Conservation (phyloP, 2,113 vertebrate species). For the Zosterops lateralis region DNA sequence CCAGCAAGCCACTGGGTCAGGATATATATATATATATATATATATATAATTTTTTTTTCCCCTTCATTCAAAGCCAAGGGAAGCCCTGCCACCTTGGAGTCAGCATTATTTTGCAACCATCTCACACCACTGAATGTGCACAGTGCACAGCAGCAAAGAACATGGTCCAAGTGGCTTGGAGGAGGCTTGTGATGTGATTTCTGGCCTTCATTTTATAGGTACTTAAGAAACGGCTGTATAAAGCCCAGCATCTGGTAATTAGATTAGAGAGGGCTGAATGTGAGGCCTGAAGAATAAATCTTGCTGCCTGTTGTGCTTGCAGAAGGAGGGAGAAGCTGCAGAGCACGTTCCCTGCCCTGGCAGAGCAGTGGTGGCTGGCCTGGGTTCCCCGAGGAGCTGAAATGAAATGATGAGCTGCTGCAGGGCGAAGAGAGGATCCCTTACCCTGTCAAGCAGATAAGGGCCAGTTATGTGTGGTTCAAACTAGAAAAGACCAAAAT, state of each 20-base stretch:
- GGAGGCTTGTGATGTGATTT: background rate
- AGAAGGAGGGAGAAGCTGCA: background rate
- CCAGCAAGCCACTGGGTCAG: background rate
- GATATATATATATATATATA: no score
- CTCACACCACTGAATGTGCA: background rate
- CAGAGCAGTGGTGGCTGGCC: background rate
- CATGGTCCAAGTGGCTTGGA: background rate
- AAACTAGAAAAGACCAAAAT: background rate
- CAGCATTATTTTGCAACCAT: background rate
- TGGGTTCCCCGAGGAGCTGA: background rate
- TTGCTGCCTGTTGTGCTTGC: background rate
- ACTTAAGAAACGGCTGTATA: background rate
- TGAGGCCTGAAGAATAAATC: background rate
- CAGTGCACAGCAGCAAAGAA: background rate
- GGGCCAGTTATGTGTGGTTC: background rate
- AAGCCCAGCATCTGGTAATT: background rate
- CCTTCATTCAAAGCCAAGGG: background rate
- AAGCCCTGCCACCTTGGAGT: background rate
- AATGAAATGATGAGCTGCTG: background rate
- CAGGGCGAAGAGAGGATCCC: background rate
- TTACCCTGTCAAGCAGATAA: background rate
- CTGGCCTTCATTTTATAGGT: background rate
- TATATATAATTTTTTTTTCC: background rate
- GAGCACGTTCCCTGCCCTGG: background rate
- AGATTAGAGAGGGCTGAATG: background rate